phyloP scores from a whole-genome alignment of 2,797 vertebrate species.

The Enteromius mattozi region DNA sequence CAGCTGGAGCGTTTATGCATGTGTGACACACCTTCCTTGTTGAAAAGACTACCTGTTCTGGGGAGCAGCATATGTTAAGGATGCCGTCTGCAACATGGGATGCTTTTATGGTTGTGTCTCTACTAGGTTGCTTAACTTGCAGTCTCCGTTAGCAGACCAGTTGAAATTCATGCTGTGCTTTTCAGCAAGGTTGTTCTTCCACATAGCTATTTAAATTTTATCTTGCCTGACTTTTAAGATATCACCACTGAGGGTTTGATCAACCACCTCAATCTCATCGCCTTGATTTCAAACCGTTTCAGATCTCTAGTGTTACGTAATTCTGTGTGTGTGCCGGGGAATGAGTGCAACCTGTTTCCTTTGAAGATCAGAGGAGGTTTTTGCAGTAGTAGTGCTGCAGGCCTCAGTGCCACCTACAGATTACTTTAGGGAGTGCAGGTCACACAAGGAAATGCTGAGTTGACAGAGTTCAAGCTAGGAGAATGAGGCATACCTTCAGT shows the following conservation, averaged over 20 bases:
- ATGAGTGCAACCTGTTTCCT: constrained; percentile 51
- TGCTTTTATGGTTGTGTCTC: not conserved
- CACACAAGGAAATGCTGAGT: constrained; percentile 65
- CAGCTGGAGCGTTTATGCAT: constrained; percentile 21
- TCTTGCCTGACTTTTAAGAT: not conserved
- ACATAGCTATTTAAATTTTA: not conserved
- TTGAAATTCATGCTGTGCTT: constrained; percentile 28
- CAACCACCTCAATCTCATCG: not conserved
- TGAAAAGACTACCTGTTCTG: not conserved
- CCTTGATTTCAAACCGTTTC: not conserved
- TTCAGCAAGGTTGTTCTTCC: not conserved
- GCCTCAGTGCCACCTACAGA: constrained; percentile 69
- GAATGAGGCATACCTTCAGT: constrained; percentile 46
- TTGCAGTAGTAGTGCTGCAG: constrained; percentile 12
- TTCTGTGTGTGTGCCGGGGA: constrained; percentile 64
- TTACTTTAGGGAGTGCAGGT: constrained; percentile 62
- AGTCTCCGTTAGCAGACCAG: not conserved
- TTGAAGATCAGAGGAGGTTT: constrained; percentile 55
- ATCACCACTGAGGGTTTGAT: not conserved
- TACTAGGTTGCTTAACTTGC: not conserved
- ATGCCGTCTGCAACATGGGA: not conserved
- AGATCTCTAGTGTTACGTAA: constrained; percentile 25
- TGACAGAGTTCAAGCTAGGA: constrained; percentile 67
- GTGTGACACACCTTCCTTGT: constrained; percentile 6
- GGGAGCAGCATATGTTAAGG: not conserved